These are phyloP conservation scores for Rhinoraja longicauda DNA, from an alignment of 2,797 vertebrate species.

Conservation along the genomic window DNA sequence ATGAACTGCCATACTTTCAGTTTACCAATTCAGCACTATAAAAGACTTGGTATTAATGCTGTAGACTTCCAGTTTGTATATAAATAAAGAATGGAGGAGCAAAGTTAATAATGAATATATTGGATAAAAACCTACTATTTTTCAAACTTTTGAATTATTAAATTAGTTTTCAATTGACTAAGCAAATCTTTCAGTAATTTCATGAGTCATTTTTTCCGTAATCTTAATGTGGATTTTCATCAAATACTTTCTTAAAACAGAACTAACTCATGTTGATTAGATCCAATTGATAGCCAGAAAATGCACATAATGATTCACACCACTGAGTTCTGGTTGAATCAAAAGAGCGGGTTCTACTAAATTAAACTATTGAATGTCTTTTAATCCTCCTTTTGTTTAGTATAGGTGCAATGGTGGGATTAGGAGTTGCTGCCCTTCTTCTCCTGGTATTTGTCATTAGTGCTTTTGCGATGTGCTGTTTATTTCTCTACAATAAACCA, in stretches of 20 bases:
- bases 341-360: not conserved
- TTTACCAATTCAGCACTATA: not conserved
- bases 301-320: not conserved
- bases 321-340: not conserved
- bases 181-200: not conserved
- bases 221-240: not conserved
- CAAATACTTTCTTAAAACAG: not conserved
- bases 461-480: slow-evolving; percentile 56
- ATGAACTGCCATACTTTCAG: not conserved
- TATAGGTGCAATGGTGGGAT: slow-evolving; percentile 53
- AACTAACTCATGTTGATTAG: not conserved
- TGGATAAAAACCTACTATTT: not conserved
- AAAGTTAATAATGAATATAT: not conserved
- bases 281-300: not conserved
- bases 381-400: slow-evolving; percentile 47
- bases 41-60: not conserved
- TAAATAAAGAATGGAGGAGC: not conserved
- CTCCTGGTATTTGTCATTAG: slow-evolving; percentile 57
- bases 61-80: not conserved
- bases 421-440: slow-evolving; percentile 56
- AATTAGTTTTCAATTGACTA: not conserved
- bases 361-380: not conserved
- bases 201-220: not conserved
- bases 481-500: slow-evolving; percentile 58
- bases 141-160: not conserved